Evolutionary conservation across 2,113 vertebrate genomes (phyloP), one percentile per base, ranked within the genome.

Genomic region (Phylloscopus whistleri): DNA sequence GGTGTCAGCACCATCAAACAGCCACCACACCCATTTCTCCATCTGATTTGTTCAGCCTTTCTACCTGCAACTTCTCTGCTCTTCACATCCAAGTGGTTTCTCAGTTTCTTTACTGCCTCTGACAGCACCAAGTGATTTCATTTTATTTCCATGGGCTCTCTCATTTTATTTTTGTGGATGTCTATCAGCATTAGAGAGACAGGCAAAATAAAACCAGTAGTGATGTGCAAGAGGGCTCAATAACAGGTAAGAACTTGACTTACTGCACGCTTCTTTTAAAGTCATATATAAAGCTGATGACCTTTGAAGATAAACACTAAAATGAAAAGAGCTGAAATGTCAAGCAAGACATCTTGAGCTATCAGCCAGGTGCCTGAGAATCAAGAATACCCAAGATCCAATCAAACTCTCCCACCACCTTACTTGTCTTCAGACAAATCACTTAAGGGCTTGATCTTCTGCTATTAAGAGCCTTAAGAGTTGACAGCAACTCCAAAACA

Each of bases 291-390:
- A 91, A 90, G 39, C 44, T 63, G 59, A 85, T 83, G 88, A 95
- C 86, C 86, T 97, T 95, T 93, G 69, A 83, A 90, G 73, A 87
- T 35, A 89, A 84, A 90, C 83, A 62, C 58, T 72, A 44, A 93
- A 85, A 67, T 70, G 79, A 76, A 94, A 88, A 90, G 80, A 70
- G 85, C 59, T 72, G 79, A 96, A 97, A 94, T 94, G 92, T 97
- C 95, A 97, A 96, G 93, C 58, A 92, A 96, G 88, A 93, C 73
- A 72, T 93, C 85, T 82, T 95, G 68, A 94, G 93, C 81, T 85
- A 87, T 85, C 75, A 96, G 84, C 63, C 90, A 95, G 90, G 92
- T 96, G 95, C 60, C 76, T 72, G 53, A 21, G 77, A 79, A 92
- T 79, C 37, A 72, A 84, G 35, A 95, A 95, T 41, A 84, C 37